Percentiles rank a stretch among this genome's conserved stretches.
phyloP scores from a whole-genome alignment of 2,797 vertebrate genomes.

The Danio choprae region DNA sequence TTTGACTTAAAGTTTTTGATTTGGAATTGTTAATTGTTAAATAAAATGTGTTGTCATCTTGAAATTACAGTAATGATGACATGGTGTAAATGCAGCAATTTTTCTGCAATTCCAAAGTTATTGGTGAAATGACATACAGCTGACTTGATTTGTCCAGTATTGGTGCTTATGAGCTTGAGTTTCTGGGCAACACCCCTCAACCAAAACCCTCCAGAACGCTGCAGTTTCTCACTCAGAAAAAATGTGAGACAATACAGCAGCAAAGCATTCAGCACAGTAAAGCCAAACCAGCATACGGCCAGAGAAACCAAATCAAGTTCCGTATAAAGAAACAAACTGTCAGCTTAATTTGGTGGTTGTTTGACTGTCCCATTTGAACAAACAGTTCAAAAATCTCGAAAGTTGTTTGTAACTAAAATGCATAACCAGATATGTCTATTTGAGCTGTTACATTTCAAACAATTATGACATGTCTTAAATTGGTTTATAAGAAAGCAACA shows the following conservation, averaged over 20 bases:
- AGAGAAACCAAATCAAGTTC: slow-evolving; percentile 55
- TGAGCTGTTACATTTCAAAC: slow-evolving; percentile 41
- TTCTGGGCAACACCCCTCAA: slow-evolving; percentile 56
- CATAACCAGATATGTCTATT: slow-evolving; percentile 35
- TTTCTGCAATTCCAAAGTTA: neutral
- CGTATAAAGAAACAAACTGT: slow-evolving; percentile 57
- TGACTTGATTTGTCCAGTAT: slow-evolving; percentile 31
- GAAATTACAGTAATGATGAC: too few species aligned
- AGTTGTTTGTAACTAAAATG: slow-evolving; percentile 18
- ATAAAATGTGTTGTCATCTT: too few species aligned
- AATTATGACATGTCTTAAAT: slow-evolving; percentile 44
- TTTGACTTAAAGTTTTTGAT: too few species aligned
- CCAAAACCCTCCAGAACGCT: slow-evolving; percentile 54
- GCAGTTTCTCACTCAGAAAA: slow-evolving; percentile 56
- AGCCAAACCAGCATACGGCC: slow-evolving; percentile 49
- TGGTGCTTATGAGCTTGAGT: slow-evolving; percentile 44
- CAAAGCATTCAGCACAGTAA: slow-evolving; percentile 53
- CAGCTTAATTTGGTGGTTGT: slow-evolving; percentile 54
- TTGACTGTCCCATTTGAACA: slow-evolving; percentile 45
- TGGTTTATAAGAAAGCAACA: slow-evolving; percentile 44
- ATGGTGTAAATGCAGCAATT: neutral
- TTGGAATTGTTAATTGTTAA: too few species aligned
- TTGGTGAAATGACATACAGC: neutral
- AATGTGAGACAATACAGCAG: slow-evolving; percentile 58
- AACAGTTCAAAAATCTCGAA: slow-evolving; percentile 48